phyloP scores from a whole-genome alignment of 2,113 vertebrate species.

The Apeltes quadracus region DNA sequence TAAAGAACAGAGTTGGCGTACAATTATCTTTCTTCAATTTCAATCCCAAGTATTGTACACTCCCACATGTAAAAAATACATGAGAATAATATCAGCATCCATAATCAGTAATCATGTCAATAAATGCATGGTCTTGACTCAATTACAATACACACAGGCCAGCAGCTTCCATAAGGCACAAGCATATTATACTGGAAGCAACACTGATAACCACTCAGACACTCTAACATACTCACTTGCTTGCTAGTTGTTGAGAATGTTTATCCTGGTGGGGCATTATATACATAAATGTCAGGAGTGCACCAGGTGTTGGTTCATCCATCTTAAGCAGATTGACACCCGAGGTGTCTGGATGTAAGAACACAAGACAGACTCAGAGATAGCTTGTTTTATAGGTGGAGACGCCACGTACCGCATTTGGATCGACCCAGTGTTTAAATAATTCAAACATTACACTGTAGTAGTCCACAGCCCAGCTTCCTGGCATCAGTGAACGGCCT shows the following conservation, averaged over 20 bases:
- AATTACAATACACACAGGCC: constrained; percentile 11
- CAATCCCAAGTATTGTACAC: neutral
- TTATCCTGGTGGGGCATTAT: neutral
- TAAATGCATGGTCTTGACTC: constrained; percentile 4
- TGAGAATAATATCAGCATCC: constrained; percentile 16
- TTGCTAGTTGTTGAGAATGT: constrained; percentile 15
- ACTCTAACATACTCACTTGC: constrained; percentile 1
- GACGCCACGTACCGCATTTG: neutral
- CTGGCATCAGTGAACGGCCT: neutral
- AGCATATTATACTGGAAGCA: neutral
- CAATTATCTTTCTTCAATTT: constrained; percentile 12
- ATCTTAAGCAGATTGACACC: neutral
- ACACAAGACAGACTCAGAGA: neutral
- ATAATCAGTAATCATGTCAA: constrained; percentile 13
- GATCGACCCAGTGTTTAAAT: neutral
- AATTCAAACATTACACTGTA: neutral
- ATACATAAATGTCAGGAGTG: neutral
- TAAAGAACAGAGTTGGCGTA: neutral
- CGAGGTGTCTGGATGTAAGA: neutral
- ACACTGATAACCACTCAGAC: constrained; percentile 23
- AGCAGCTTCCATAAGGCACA: neutral
- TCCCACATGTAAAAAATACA: constrained; percentile 1
- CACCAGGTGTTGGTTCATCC: neutral
- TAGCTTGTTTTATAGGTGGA: neutral
- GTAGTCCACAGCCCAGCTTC: neutral